These are phyloP conservation scores for Cynaeus angustus DNA, from an alignment of 2,888 invertebrate genomes.

Conservation along the genomic window DNA sequence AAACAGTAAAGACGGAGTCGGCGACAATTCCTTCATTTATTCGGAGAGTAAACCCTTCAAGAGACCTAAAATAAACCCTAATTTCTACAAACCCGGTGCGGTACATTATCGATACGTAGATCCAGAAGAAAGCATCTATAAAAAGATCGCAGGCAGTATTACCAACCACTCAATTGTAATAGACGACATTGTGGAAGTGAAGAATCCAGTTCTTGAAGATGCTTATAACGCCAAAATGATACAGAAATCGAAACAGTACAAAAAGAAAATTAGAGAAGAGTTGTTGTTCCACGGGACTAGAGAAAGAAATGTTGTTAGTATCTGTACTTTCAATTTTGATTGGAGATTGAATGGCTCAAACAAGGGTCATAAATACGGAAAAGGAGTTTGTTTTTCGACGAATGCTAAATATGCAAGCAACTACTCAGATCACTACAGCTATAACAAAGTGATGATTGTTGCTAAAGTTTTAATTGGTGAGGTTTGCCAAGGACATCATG, in stretches of 20 bases:
- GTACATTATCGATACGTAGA: constrained; percentile 3
- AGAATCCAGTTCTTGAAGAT: constrained; percentile 33
- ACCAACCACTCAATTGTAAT: constrained; percentile 10
- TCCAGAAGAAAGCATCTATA: neutral
- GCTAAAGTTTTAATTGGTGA: constrained; percentile 57
- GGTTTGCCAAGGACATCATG: constrained; percentile 52
- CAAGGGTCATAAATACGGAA: constrained; percentile 45
- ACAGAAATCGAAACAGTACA: constrained; percentile 21
- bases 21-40: constrained; percentile 9
- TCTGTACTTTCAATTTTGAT: constrained; percentile 49
- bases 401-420: constrained; percentile 48
- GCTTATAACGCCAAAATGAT: constrained; percentile 40
- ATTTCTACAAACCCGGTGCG: neutral
- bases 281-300: constrained; percentile 50
- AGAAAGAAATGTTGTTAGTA: constrained; percentile 25
- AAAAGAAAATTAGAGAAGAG: constrained; percentile 25
- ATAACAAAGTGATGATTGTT: constrained; percentile 59
- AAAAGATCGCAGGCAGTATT: constrained; percentile 15
- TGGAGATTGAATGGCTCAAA: constrained; percentile 39
- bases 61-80: constrained; percentile 19
- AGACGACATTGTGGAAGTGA: constrained; percentile 37
- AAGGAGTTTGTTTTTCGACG: constrained; percentile 49
- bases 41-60: neutral
- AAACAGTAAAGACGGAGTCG: neutral
- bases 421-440: constrained; percentile 34